Base-by-base conservation (phyloP, 2,113 vertebrate genomes). In the Polypterus bichir region DNA sequence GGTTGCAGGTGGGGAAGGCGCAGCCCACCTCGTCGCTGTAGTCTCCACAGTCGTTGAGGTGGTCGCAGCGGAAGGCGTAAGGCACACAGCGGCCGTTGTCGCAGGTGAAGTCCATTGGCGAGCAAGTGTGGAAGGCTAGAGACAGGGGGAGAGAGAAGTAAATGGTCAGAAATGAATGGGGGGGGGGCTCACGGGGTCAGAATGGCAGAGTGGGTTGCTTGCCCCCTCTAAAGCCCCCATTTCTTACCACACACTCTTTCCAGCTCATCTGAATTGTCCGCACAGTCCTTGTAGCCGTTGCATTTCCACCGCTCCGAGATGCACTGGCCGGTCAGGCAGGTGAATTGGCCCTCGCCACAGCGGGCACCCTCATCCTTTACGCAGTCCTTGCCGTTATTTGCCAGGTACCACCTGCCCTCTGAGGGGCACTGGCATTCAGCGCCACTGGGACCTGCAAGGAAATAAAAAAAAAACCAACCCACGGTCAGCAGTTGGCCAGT, bases 371-470 rank as follows among this genome's bases (percentile, higher is more conserved):
- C 88, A 76, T 95, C 92, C 72, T 69, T 61, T 8, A 97, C 77
- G 45, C 94, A 97, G 72, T 94, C 89, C 72, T 91, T 97, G 63
- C 80, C 83, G 1, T 89, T 84, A 60, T 97, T 97, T 68, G 92
- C 89, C 75, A 97, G 77, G 73, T 93, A 97, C 92, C 92, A 97
- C 3, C 6, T 86, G 8, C 92, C 89, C 51, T 85, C 76, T 1
- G 83, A 83, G 62, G 93, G 93, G 65, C 94, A 97, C 71, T 95
- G 92, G 69, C 94, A 97, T 68, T 97, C 94, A 11, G 91, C 84
- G 65, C 92, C 94, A 58, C 74, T 47, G 1, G 94, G 93, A 72
- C 94, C 94, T 97, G 63, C 10, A 72, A 69, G 57, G 11, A 49
- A 44, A 10, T 27, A 10, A 55, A 6, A 4, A 60, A 27, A 55